phyloP scores from a whole-genome alignment of 2,888 invertebrate genomes.

The Drymonia ruficornis region DNA sequence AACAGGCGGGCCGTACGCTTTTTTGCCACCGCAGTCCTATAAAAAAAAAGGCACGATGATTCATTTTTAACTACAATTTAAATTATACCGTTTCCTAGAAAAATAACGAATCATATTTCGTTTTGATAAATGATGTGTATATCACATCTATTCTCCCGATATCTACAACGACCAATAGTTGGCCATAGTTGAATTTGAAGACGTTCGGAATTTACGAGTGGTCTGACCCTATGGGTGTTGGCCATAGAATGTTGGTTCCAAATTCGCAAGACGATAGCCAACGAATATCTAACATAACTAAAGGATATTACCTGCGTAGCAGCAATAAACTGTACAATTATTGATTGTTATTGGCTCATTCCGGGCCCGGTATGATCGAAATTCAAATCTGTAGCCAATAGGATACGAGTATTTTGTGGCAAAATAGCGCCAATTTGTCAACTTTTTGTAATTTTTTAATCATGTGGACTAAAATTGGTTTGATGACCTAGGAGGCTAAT shows the following conservation, averaged over 20 bases:
- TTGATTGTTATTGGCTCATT: background rate
- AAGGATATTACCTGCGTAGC: constrained; percentile 26
- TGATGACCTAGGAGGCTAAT: too few relatives aligned
- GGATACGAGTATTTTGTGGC: background rate
- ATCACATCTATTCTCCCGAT: constrained; percentile 48
- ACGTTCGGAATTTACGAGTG: constrained; percentile 80
- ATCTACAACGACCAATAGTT: constrained; percentile 72
- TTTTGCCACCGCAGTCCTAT: too few relatives aligned
- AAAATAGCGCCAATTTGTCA: background rate
- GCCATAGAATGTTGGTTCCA: constrained; percentile 69
- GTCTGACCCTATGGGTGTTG: constrained; percentile 75
- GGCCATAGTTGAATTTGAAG: constrained; percentile 83
- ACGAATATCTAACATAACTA: constrained; percentile 63
- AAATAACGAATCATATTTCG: too few relatives aligned
- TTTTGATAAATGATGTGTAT: background rate
- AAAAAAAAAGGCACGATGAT: too few relatives aligned
- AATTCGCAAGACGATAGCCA: constrained; percentile 68
- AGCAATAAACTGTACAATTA: constrained; percentile 7
- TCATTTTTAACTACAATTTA: too few relatives aligned
- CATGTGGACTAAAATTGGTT: too few relatives aligned
- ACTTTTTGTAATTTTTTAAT: background rate
- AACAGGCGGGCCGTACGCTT: too few relatives aligned
- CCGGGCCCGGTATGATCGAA: background rate
- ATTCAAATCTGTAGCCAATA: constrained; percentile 1
- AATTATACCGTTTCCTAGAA: too few relatives aligned